These are phyloP conservation scores for Deroplatys truncata DNA, from an alignment of 2,888 invertebrate species.

Conservation along the genomic window DNA sequence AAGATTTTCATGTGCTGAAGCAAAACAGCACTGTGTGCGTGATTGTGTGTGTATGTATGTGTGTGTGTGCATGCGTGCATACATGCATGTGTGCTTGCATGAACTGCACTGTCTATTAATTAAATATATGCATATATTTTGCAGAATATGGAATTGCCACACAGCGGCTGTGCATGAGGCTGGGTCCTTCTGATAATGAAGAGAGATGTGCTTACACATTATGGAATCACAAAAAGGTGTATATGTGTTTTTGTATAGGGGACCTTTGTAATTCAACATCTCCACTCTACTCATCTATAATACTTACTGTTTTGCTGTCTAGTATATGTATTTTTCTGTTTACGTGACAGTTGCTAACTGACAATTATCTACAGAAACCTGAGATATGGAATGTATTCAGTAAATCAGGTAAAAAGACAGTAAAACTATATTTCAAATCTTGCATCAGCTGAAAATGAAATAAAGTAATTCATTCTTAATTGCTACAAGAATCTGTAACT, in stretches of 20 bases:
- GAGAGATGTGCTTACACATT: slow-evolving; percentile 85
- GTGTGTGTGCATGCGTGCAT: too few relatives aligned
- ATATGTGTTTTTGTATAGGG: slow-evolving; percentile 88
- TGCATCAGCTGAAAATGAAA: too few relatives aligned
- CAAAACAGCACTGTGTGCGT: too few relatives aligned
- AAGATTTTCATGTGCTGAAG: too few relatives aligned
- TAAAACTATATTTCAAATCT: too few relatives aligned
- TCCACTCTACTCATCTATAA: neutral
- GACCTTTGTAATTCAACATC: slow-evolving; percentile 71
- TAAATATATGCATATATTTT: slow-evolving; percentile 32
- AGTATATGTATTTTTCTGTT: neutral
- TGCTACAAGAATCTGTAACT: too few relatives aligned
- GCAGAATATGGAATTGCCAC: slow-evolving; percentile 83
- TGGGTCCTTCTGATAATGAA: slow-evolving; percentile 83
- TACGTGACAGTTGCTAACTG: neutral
- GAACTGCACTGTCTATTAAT: too few relatives aligned
- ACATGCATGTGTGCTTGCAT: too few relatives aligned
- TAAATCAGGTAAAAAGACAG: too few relatives aligned
- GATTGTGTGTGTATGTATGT: too few relatives aligned
- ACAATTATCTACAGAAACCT: neutral
- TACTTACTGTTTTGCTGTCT: neutral
- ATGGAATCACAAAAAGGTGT: slow-evolving; percentile 76
- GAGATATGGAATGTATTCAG: too few relatives aligned
- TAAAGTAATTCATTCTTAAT: too few relatives aligned
- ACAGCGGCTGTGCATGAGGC: slow-evolving; percentile 80